Evolutionary conservation across 2,797 vertebrate genomes (phyloP), one percentile per base, ranked within the genome.

Genomic region (Heteromormyrus szaboi): DNA sequence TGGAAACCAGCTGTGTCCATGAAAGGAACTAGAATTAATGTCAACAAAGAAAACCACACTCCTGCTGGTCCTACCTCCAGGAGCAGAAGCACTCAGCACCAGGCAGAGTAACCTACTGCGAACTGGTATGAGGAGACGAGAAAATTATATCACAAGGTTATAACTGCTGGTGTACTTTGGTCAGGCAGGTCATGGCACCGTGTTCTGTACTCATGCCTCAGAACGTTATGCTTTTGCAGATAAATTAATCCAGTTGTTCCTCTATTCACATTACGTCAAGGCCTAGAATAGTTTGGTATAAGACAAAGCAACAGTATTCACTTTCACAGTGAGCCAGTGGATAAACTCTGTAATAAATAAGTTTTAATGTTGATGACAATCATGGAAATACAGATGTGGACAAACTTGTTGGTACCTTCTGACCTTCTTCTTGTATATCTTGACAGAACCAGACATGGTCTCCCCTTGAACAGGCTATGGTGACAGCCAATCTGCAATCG

Each of bases 1-100:
- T 88, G 90, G 88, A 89, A 89, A 88, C 90, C 90, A 91, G 90
- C 92, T 93, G 91, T 89, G 46, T 79, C 89, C 89, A 51, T 88
- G 79, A 89, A 72, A 53, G 86, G 86, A 72, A 50, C 86, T 41
- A 17, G 79, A 62, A 85, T 88, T 88, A 88, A 41, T 53, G 65
- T 59, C 85, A 89, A 79, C n/a, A 76, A 53, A 48, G 72, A 76
- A 88, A 88, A 85, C 59, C 86, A 87, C 22, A 84, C 72, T 46
- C 46, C 33, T 68, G 86, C 29, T 53, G 51, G 29, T 68, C 54
- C 89, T 88, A 81, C 87, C 87, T 85, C 76, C 48, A 85, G 17
- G 46, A 53, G 37, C 44, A 85, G 88, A 19, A 68, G 14, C 41
- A 37, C n/a, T 22, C 37, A 72, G 29, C 83, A 3, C 83, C 88